Conservation (phyloP, 2,888 invertebrate species). For the Norana najaformis region DNA sequence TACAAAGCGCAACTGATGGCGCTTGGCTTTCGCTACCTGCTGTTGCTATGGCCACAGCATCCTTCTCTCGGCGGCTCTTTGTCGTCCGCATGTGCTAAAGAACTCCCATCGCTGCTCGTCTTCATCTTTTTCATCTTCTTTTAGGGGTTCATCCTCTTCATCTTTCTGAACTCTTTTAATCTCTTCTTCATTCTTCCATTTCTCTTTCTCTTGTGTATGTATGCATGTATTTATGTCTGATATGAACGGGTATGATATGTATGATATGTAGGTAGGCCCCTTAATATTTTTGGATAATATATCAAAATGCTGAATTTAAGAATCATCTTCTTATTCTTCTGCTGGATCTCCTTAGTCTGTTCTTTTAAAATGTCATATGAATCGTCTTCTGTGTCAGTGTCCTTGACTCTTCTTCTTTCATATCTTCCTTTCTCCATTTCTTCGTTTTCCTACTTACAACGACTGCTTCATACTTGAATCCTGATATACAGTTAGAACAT, state of each 20-base stretch:
- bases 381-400: too few species aligned
- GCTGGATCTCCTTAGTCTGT: too few species aligned
- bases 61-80: background rate
- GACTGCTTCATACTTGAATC: background rate
- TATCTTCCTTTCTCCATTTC: background rate
- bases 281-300: too few species aligned
- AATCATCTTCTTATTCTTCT: too few species aligned
- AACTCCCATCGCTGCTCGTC: background rate
- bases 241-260: too few species aligned
- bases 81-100: background rate
- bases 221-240: too few species aligned
- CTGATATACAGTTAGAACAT: too few species aligned
- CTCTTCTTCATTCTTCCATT: background rate
- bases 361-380: too few species aligned
- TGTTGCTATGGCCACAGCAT: background rate
- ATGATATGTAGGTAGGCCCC: too few species aligned
- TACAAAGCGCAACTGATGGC: background rate
- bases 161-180: background rate
- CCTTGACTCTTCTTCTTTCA: too few species aligned
- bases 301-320: too few species aligned
- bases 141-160: background rate
- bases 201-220: background rate
- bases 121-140: background rate
- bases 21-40: background rate
- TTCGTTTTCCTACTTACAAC: background rate